These are phyloP conservation scores for Thymelicus sylvestris DNA, from an alignment of 2,888 invertebrate genomes.

Conservation along the genomic window DNA sequence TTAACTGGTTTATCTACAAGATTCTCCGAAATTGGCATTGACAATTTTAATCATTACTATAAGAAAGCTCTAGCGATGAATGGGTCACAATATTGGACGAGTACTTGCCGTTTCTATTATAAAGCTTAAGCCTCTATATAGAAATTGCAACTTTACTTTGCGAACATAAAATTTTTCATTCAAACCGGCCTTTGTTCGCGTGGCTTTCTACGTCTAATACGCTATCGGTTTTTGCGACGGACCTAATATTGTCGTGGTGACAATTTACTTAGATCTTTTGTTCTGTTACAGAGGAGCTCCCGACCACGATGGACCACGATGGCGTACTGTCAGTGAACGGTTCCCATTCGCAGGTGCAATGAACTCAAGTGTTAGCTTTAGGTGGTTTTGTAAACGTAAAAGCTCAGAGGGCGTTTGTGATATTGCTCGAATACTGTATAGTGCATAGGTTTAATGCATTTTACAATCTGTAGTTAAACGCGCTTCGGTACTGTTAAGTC, in stretches of 20 bases:
- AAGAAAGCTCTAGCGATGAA: conserved; percentile 4
- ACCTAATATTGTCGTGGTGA: conserved; percentile 27
- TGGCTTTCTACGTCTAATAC: conserved; percentile 27
- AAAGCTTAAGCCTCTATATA: background rate
- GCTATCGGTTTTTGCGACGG: conserved; percentile 20
- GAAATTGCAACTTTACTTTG: conserved; percentile 19
- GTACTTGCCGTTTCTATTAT: conserved; percentile 13
- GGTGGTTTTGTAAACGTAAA: conserved; percentile 16
- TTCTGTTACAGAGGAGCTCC: conserved; percentile 21
- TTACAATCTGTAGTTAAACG: background rate
- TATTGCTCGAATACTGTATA: conserved; percentile 34
- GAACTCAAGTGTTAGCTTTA: conserved; percentile 18
- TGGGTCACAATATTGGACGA: conserved; percentile 13
- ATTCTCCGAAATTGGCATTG: conserved; percentile 8
- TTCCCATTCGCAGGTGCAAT: conserved; percentile 3
- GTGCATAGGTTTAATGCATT: conserved; percentile 17
- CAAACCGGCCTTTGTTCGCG: background rate
- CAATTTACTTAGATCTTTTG: conserved; percentile 28
- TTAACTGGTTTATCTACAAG: background rate
- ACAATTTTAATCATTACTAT: conserved; percentile 3
- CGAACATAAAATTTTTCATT: conserved; percentile 30
- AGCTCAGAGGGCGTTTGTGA: conserved; percentile 38
- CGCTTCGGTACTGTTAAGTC: background rate
- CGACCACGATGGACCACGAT: background rate
- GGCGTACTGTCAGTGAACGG: background rate